A percentile compares a stretch with the other conserved stretches of the same genome.
Conservation (phyloP, 2,113 vertebrate species). For the Cebidichthys violaceus region DNA sequence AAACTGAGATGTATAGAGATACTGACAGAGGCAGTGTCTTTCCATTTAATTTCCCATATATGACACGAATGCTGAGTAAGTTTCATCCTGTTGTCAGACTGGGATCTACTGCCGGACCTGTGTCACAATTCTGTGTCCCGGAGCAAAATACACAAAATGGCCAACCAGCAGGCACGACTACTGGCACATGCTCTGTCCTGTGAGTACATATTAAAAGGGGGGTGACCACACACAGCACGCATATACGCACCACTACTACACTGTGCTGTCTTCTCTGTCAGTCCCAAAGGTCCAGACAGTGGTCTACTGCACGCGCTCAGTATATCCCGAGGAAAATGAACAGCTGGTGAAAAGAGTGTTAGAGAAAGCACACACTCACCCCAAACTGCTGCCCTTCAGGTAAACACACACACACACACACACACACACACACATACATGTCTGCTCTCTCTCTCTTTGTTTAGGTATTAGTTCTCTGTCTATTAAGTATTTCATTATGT, state of each 20-base stretch:
- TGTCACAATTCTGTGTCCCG: slow-evolving; percentile 85
- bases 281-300: slow-evolving; percentile 89
- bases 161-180: slow-evolving; percentile 83
- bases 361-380: slow-evolving; percentile 74
- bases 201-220: slow-evolving; percentile 74
- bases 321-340: slow-evolving; percentile 93
- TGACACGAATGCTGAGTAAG: background rate
- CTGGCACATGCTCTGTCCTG: slow-evolving; percentile 88
- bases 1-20: background rate
- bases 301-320: slow-evolving; percentile 94
- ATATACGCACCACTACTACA: background rate
- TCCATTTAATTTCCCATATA: background rate
- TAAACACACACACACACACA: slow-evolving; percentile 61
- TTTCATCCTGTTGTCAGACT: slow-evolving; percentile 81
- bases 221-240: background rate
- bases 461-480: background rate
- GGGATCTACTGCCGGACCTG: slow-evolving; percentile 87
- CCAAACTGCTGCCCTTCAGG: slow-evolving; percentile 88
- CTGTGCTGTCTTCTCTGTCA: slow-evolving; percentile 54
- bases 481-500: slow-evolving; percentile 28
- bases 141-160: slow-evolving; percentile 84
- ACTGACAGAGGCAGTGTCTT: background rate
- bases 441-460: background rate
- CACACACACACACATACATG: slow-evolving; percentile 29
- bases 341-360: slow-evolving; percentile 88